phyloP scores from a whole-genome alignment of 2,113 vertebrate species.

The Fukomys damarensis region DNA sequence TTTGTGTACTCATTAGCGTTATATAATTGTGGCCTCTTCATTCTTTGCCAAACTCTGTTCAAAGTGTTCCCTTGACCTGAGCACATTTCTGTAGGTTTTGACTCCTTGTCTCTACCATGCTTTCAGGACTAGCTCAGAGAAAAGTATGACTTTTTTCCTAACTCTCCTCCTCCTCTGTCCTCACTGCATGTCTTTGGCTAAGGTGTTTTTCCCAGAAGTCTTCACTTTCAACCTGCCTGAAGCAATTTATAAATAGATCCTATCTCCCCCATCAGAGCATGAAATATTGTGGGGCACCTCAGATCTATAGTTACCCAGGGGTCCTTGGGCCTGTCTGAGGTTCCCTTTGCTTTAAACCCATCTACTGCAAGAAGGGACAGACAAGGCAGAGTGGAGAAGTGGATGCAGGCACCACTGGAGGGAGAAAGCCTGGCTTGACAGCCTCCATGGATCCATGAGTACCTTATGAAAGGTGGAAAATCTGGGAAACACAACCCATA shows the following conservation, averaged over 20 bases:
- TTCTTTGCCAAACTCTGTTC: background rate
- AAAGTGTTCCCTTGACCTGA: background rate
- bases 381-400: too few relatives aligned
- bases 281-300: too few relatives aligned
- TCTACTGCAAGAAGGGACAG: background rate
- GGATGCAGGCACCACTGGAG: background rate
- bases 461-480: fast-evolving
- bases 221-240: background rate
- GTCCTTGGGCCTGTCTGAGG: too few relatives aligned
- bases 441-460: fast-evolving
- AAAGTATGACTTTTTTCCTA: background rate
- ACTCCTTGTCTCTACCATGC: background rate
- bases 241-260: background rate
- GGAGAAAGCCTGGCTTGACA: background rate
- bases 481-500: background rate
- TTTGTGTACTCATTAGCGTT: too few relatives aligned
- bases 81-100: background rate
- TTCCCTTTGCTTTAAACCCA: background rate
- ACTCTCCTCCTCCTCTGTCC: background rate
- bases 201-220: background rate
- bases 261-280: fast-evolving
- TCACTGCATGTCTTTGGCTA: background rate
- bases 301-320: background rate
- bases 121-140: background rate
- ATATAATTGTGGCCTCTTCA: background rate